A percentile compares a stretch with the other conserved stretches of the same genome.
Evolutionary conservation across 1,140 invertebrate species (phyloP).

Genomic region (Nymphalis io): DNA sequence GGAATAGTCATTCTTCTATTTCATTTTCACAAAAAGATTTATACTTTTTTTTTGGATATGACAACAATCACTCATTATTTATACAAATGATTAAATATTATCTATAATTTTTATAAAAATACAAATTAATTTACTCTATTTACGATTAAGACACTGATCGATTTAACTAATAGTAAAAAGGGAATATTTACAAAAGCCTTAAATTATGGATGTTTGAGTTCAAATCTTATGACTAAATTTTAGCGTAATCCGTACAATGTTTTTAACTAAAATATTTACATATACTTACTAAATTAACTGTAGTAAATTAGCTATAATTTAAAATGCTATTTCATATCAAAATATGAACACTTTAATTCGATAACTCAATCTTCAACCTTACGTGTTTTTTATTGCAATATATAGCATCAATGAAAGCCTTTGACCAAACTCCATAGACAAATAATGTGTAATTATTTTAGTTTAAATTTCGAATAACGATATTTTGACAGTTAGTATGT

Average conservation of each 20-base stretch:
- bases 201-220: background rate
- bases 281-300: conserved; percentile 12
- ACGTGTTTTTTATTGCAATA: background rate
- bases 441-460: background rate
- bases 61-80: conserved; percentile 1
- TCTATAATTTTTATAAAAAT: conserved; percentile 37
- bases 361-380: conserved; percentile 7
- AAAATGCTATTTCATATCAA: conserved; percentile 39
- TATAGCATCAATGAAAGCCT: background rate
- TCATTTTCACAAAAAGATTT: conserved; percentile 19
- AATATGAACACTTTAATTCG: conserved; percentile 40
- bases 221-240: conserved; percentile 8
- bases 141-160: conserved; percentile 36
- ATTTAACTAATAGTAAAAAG: conserved; percentile 21
- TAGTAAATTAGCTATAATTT: conserved; percentile 1
- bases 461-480: background rate
- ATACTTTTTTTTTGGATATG: conserved; percentile 5
- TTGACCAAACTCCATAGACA: background rate
- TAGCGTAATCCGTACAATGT: background rate
- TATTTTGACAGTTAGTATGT: too few relatives aligned
- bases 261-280: conserved; percentile 33
- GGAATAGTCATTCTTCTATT: conserved; percentile 23
- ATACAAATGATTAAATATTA: conserved; percentile 25
- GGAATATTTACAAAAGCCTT: conserved; percentile 32
- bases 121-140: conserved; percentile 35